These are phyloP conservation scores for Scyliorhinus canicula DNA, from an alignment of 2,797 vertebrate genomes.

Conservation along the genomic window DNA sequence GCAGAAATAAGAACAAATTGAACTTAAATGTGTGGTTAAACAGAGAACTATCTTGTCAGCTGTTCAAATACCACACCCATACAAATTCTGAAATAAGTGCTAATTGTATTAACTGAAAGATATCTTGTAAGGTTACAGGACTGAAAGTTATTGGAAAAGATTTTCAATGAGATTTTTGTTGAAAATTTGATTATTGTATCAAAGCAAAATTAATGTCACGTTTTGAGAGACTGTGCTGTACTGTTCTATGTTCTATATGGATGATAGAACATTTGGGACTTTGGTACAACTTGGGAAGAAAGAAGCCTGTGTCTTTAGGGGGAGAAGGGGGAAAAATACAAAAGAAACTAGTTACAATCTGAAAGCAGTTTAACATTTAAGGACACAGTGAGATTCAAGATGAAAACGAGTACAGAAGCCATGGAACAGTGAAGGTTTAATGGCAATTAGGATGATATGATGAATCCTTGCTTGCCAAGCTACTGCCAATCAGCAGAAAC, in stretches of 20 bases:
- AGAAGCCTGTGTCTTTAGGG: not conserved
- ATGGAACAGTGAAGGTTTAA: not conserved
- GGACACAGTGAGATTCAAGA: not conserved
- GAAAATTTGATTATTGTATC: not conserved
- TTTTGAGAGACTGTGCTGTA: not conserved
- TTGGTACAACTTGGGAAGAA: not conserved
- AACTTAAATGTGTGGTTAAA: not conserved
- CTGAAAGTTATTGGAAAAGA: not conserved
- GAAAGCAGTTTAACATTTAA: not conserved
- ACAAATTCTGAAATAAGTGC: not conserved
- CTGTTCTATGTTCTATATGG: too few species aligned
- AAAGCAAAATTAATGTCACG: not conserved
- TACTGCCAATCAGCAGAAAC: not conserved
- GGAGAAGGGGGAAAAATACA: not conserved
- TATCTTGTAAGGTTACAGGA: not conserved
- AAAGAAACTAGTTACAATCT: not conserved
- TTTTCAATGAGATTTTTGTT: not conserved
- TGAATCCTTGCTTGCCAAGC: not conserved
- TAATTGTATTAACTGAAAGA: not conserved
- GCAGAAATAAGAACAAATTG: not conserved
- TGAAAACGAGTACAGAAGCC: not conserved
- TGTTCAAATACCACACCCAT: not conserved
- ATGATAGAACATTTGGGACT: not conserved
- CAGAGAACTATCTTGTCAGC: not conserved
- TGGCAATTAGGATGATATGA: constrained; percentile 4